Evolutionary conservation across 2,797 vertebrate genomes (phyloP), one percentile per base, ranked within the genome.

Genomic region (Anguilla obscura): DNA sequence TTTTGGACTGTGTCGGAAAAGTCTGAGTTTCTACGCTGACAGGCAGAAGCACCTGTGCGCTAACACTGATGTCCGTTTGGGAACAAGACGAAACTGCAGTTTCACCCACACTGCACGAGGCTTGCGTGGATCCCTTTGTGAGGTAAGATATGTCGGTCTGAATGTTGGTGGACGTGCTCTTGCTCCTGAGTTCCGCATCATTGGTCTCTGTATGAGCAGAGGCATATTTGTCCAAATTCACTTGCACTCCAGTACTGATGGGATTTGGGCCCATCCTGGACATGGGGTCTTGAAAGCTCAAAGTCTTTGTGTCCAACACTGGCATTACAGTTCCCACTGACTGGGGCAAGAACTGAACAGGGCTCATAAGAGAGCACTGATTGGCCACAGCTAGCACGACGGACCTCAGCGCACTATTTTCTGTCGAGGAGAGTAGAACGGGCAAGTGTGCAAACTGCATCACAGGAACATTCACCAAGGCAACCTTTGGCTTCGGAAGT

Each of bases 21-120:
- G 98, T 99, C 89, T 99, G 99, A 0, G 99, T 99, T 91, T 99
- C 97, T 0, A 99, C 98, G 74, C 95, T 99, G 88, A 99, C 94
- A 7, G 98, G 98, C 82, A 99, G 94, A 0, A 97, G 97, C 88
- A 98, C 95, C 91, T 99, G 97, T 58, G 98, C 97, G 45, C 97
- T 95, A 90, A 99, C 98, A 0, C 98, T 99, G 92, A 99, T 97
- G 91, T 99, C 99, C 18, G 99, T 99, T 88, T 99, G 99, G 76
- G 98, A 97, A 92, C 97, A 98, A 50, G 98, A 98, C 0, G 99
- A 99, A n/a, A 99, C 97, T 0, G 97, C 97, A 30, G 96, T 95
- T 90, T 94, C 98, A 0, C 93, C 92, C 36, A 90, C n/a, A 60
- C 95, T 89, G 93, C 95, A 97, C 84, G 93, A 83, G 74, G 92